Base-by-base conservation (phyloP, 2,113 vertebrate genomes). In the Oryzias melastigma region DNA sequence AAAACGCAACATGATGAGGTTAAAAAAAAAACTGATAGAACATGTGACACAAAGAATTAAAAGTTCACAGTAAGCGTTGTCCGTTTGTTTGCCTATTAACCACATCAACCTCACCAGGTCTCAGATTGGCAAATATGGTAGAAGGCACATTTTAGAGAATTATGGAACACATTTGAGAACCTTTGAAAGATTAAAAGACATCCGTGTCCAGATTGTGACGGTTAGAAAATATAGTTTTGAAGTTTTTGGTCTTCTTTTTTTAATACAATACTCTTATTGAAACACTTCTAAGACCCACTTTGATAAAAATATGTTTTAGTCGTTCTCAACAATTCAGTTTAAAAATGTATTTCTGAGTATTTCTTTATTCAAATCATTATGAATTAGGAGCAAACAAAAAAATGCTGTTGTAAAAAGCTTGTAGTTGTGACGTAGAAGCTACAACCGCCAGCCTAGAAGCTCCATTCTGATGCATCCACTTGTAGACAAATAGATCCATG, bases 1-100 rank as follows among this genome's bases (percentile, higher is more conserved):
- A 75, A 50, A 48, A 61, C 18, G 20, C 55, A n/a, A 49, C 50
- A 64, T 62, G 41, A 46, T 35, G 35, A 56, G 62, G 43, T 43
- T 29, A 45, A 29, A 69, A 64, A 2, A n/a, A 50, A 56, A 55
- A 46, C 20, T 66, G 59, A 76, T 51, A 43, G 58, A 45, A 64
- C 51, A 48, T 61, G 57, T 48, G 58, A 64, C 52, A 35, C n/a
- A 44, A 47, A n/a, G 52, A 62, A 52, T 48, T 25, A 61, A 15
- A 71, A 80, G 78, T 65, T 87, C 83, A 78, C 22, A 22, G 22
- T 59, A 43, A 66, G 76, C 61, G 71, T 64, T 65, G 73, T 42
- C 12, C 48, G 25, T 46, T 15, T 20, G 15, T 47, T 35, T 62
- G 52, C 51, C 22, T 19, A 62, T 25, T 61, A 41, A 20, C 46